Base-by-base conservation (phyloP, 2,888 invertebrate species). In the Epiblema foenella region DNA sequence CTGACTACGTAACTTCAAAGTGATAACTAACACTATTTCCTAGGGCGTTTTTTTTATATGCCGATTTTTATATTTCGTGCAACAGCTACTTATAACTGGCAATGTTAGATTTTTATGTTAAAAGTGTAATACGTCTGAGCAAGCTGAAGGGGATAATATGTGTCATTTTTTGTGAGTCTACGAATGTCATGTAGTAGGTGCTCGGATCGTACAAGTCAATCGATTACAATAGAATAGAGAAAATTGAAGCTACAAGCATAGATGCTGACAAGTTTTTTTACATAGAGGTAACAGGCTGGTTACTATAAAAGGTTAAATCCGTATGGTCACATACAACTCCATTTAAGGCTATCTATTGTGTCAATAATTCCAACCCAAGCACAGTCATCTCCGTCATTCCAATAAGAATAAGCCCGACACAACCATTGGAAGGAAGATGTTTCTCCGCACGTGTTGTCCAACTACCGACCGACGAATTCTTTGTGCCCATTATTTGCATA, bases 401-500 rank as follows among this genome's bases (percentile, higher is more conserved):
- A 84, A 85, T 83, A 84, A 85, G 88, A 87, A 85, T 82, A 74
- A 74, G 74, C 73, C 79, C 75, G 77, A 77, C 77, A 90, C 89
- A 86, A 80, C 81, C 79, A 87, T 89, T 89, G 87, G 89, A 76
- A 88, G 77, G 83, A 86, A 89, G 88, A 89, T 87, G 89, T 89
- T 88, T 89, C 91, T 88, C 89, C 83, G 88, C 91, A 93, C 93
- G 93, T 93, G 93, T 92, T 92, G 88, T 85, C 81, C 83, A 81
- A 88, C 90, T 89, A 88, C 90, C 77, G 87, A 88, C 90, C 77
- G 87, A 86, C 81, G 85, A 86, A 86, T 87, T 88, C 84, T 88
- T 87, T 89, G 85, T 82, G 84, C 83, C 78, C 84, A 89, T 88
- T 93, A 93, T 93, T 93, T 93, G 93, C 93, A 93, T 93, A 92